These are phyloP conservation scores for Montipora sp. DNA, from an alignment of 64 coral and sea anemone genomes.

Conservation along the genomic window DNA sequence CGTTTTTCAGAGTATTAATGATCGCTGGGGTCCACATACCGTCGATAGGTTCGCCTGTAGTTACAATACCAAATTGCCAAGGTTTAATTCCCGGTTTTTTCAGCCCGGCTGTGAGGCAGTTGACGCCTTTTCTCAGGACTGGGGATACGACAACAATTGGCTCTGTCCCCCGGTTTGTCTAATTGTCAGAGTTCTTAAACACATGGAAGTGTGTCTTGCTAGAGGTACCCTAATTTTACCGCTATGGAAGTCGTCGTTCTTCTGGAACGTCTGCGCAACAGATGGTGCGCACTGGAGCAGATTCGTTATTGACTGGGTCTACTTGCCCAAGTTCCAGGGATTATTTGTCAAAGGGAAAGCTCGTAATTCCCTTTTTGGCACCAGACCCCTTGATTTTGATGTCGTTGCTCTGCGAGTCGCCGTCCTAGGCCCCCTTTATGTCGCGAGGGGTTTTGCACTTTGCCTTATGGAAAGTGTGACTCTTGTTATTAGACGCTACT, in stretches of 20 bases:
- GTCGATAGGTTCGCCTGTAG: constrained; percentile 61
- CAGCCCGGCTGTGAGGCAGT: constrained; percentile 57
- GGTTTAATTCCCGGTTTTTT: constrained; percentile 65
- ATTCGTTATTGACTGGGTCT: constrained; percentile 43
- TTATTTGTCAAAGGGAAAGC: constrained; percentile 38
- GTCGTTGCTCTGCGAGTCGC: neutral
- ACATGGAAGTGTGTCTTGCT: constrained; percentile 36
- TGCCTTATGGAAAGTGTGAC: neutral
- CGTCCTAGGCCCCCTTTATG: neutral
- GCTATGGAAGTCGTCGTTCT: constrained; percentile 46
- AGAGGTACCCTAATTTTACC: constrained; percentile 30
- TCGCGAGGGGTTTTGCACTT: neutral
- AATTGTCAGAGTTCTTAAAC: constrained; percentile 17
- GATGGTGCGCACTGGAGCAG: constrained; percentile 49
- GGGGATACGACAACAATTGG: constrained; percentile 52
- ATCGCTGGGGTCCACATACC: constrained; percentile 46
- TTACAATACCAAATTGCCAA: constrained; percentile 54
- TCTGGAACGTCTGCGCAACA: constrained; percentile 22
- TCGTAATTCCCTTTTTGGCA: neutral
- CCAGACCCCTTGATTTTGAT: neutral
- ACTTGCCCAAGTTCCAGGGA: neutral
- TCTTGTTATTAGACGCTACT: neutral
- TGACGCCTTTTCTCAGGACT: constrained; percentile 62
- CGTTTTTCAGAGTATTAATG: constrained; percentile 9
- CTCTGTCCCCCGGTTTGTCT: constrained; percentile 38